Base-by-base conservation (phyloP, 2,888 invertebrate genomes). In the Drosophila mulleri region DNA sequence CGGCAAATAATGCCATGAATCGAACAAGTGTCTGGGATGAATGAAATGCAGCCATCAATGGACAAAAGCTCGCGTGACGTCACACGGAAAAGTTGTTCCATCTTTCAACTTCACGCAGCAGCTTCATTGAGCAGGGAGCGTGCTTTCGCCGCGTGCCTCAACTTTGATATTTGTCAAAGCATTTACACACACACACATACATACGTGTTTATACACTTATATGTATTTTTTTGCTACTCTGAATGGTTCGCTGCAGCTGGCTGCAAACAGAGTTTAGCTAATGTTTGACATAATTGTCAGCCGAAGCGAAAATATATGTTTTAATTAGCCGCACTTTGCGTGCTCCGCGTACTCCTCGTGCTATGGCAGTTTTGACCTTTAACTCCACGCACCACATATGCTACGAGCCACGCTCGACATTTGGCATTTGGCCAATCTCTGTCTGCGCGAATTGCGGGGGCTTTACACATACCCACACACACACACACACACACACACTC, bases 51-150 rank as follows among this genome's bases (percentile, higher is more conserved):
- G 62, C 41, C 64, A 75, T 83, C 75, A 85, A 85, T 85, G 82
- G 78, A 82, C 14, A 71, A 82, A 82, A 88, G 85, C 86, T 86
- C 37, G 2, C n/a, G 56, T 82, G 71, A 72, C 73, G 82, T 71
- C 73, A 74, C 14, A 20, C n/a, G 45, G 14, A 29, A 50, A 66
- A 47, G 41, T 41, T 23, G 45, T 29, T 18, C 23, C 18, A 23
- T 23, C 50, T 50, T 20, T 50, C 53, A 54, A 39, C 39, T 41
- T 14, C 14, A 2, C 29, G 41, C 29, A 23, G 41, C 29, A 16
- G 35, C 37, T 37, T 35, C 52, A 53, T 53, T 53, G 35, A 53
- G 23, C 37, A 53, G 23, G 29, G 50, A 44, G 64, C 66, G 54
- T 23, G 35, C 11, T 54, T 59, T 18, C n/a, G 16, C 23, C 26